Evolutionary conservation across 37 sponge, comb jelly and placozoan genomes (phyloP), one percentile per base, ranked within the genome.

Genomic region (Sycon ciliatum): DNA sequence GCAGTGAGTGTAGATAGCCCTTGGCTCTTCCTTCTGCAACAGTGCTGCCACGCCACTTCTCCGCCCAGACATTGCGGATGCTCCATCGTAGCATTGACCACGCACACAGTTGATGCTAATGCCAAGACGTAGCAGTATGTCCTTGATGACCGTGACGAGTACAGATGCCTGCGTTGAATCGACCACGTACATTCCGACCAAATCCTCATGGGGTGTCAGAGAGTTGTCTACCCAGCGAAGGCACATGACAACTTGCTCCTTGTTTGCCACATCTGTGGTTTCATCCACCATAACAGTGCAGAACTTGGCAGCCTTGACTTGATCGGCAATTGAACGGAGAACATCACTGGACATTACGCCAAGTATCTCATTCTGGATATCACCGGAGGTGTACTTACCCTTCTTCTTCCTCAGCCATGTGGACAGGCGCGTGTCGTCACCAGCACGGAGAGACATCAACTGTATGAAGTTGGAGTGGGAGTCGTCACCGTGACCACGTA

Each of bases 61-160:
- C 0, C 28, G 5, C 16, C 82, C 75, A 39, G 54, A 54, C 79
- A 86, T 81, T 29, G 75, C 39, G 0, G 67, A 36, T 18, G 79
- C 79, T 3, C 86, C 81, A 68, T 80, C 81, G 32, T 76, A 85
- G 32, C 86, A 86, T 38, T 81, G 86, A 20, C 86, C 81, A 29
- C 81, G 36, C 16, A 82, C 38, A 26, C 11, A 46, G 16, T 46
- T 46, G 53, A 46, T 46, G 53, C 16, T 18, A 46, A 46, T 46
- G 53, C 11, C 16, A 46, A 77, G 23, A 32, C 73, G 40, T n/a
- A 56, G 7, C 40, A 77, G 13, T 20, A 60, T 72, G 42, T 83
- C 78, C 36, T 39, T 39, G 53, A 82, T 72, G 18, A 54, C 55
- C 13, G 57, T 58, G 23, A 83, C 34, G 22, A 83, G 20, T 32